These are phyloP conservation scores for Drosophila tripunctata DNA, from an alignment of 2,888 invertebrate genomes.

Conservation along the genomic window DNA sequence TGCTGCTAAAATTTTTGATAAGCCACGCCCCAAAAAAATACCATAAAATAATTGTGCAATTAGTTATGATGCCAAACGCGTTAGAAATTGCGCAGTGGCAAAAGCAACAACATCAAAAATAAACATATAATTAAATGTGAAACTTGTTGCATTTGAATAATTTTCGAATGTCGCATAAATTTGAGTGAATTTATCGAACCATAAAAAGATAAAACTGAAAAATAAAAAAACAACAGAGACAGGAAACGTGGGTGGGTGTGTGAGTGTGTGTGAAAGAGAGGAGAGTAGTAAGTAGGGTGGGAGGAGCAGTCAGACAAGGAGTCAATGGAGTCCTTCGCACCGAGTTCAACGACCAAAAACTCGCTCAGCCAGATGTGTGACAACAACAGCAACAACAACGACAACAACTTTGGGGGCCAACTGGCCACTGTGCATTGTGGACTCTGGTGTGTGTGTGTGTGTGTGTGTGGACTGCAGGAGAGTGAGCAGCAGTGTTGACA, in stretches of 20 bases:
- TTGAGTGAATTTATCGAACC: constrained; percentile 36
- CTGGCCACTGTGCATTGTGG: constrained; percentile 9
- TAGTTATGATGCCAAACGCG: constrained; percentile 42
- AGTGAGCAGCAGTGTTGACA: too few relatives aligned
- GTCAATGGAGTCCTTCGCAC: constrained; percentile 38
- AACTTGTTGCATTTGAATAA: constrained; percentile 62
- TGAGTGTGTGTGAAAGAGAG: not conserved
- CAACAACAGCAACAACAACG: constrained; percentile 24
- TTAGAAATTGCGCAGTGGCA: constrained; percentile 62
- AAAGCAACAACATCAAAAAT: constrained; percentile 5
- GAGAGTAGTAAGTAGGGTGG: not conserved
- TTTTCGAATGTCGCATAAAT: constrained; percentile 54
- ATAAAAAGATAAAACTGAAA: constrained; percentile 16
- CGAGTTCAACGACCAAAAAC: constrained; percentile 56
- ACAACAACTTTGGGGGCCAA: constrained; percentile 47
- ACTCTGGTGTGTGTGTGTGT: not conserved
- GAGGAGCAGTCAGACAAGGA: constrained; percentile 14
- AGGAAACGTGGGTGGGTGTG: constrained; percentile 52
- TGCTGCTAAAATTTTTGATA: constrained; percentile 1
- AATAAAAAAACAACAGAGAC: constrained; percentile 20
- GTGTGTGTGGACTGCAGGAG: not conserved
- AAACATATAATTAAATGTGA: constrained; percentile 39
- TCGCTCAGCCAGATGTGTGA: constrained; percentile 46
- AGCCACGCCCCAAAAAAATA: constrained; percentile 30
- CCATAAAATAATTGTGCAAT: constrained; percentile 9